phyloP scores from a whole-genome alignment of 2,888 invertebrate genomes.

The Melanostoma scalare region DNA sequence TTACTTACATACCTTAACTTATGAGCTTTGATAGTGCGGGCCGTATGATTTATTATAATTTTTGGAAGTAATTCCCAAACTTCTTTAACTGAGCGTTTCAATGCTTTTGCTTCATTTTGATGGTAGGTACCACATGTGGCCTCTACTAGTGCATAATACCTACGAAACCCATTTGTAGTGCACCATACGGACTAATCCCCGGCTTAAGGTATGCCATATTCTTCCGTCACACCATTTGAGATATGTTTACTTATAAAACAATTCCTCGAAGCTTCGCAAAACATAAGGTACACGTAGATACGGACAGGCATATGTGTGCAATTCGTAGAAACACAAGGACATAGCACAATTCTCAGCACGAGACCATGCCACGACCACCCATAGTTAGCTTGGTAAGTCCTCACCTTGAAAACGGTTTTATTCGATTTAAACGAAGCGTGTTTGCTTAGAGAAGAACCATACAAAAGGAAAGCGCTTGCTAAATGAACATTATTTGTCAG shows the following conservation, averaged over 20 bases:
- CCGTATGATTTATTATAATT: too few species aligned
- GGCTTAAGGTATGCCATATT: slow-evolving; percentile 7
- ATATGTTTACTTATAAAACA: slow-evolving; percentile 5
- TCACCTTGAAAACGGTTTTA: slow-evolving; percentile 59
- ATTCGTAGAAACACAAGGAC: slow-evolving; percentile 7
- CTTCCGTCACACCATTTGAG: background rate
- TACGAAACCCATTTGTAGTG: background rate
- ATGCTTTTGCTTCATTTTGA: too few species aligned
- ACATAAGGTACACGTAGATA: background rate
- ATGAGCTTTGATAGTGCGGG: too few species aligned
- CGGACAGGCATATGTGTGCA: background rate
- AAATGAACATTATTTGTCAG: slow-evolving; percentile 54
- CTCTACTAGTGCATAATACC: background rate
- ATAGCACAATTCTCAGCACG: slow-evolving; percentile 4
- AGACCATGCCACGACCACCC: slow-evolving; percentile 3
- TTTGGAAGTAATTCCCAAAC: too few species aligned
- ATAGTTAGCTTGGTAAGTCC: slow-evolving; percentile 6
- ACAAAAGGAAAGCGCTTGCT: slow-evolving; percentile 13
- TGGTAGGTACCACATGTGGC: too few species aligned
- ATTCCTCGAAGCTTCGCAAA: slow-evolving; percentile 2
- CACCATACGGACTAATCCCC: slow-evolving; percentile 22
- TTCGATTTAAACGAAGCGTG: slow-evolving; percentile 41
- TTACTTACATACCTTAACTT: too few species aligned
- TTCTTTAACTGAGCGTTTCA: too few species aligned
- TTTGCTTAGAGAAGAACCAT: slow-evolving; percentile 22